phyloP scores from a whole-genome alignment of 2,113 vertebrate species.

The Desmodus rotundus region DNA sequence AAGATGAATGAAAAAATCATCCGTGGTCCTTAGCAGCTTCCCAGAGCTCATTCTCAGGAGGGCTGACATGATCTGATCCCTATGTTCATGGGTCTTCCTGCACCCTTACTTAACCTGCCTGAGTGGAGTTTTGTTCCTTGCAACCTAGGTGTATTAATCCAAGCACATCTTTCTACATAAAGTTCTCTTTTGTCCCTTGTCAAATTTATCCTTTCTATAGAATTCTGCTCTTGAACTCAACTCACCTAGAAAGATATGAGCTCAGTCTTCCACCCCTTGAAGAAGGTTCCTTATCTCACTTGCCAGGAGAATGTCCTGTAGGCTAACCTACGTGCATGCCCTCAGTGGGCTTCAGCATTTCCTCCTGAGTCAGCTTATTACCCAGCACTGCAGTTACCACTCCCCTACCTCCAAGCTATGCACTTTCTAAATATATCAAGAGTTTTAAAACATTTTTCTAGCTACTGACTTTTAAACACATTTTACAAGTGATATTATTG shows the following conservation, averaged over 20 bases:
- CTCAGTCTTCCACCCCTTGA: not conserved
- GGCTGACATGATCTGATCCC: not conserved
- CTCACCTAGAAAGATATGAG: not conserved
- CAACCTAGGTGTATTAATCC: not conserved
- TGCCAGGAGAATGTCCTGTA: not conserved
- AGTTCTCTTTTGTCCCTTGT: not conserved
- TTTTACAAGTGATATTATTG: not conserved
- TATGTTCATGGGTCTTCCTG: not conserved
- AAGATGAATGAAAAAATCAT: not conserved
- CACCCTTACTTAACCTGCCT: not conserved
- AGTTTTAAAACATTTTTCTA: slow-evolving; percentile 16
- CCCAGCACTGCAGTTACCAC: not conserved
- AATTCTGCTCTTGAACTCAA: not conserved
- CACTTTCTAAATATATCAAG: not conserved
- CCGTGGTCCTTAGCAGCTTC: not conserved
- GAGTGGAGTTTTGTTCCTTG: not conserved
- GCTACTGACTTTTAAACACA: slow-evolving; percentile 43
- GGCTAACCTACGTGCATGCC: not conserved
- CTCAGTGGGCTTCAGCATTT: not conserved
- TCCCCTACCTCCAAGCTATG: too few species aligned
- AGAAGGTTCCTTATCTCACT: not conserved
- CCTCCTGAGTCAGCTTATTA: not conserved
- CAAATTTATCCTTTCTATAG: not conserved
- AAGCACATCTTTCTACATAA: not conserved
- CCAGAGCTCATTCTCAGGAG: not conserved